Conservation (phyloP, 2,113 vertebrate genomes). For the Scortum barcoo region DNA sequence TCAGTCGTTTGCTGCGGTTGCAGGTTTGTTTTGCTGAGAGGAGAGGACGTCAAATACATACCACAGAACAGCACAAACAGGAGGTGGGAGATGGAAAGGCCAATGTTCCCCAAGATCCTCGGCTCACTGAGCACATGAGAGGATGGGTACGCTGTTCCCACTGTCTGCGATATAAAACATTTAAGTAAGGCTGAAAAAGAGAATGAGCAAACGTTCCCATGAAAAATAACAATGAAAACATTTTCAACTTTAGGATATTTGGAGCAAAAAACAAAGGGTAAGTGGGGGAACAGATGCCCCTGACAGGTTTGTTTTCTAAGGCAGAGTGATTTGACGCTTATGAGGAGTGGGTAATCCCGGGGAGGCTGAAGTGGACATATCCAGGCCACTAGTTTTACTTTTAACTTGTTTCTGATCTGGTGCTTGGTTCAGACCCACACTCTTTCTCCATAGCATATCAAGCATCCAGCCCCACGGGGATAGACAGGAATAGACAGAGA, state of each 20-base stretch:
- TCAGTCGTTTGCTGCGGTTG: conserved; percentile 70
- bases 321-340: conserved; percentile 5
- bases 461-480: conserved; percentile 12
- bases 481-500: conserved; percentile 51
- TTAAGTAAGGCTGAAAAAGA: not conserved
- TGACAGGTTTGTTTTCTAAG: conserved; percentile 27
- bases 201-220: not conserved
- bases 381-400: conserved; percentile 63
- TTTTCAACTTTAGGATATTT: not conserved
- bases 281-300: not conserved
- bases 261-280: conserved; percentile 9
- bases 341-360: conserved; percentile 24
- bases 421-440: conserved; percentile 38
- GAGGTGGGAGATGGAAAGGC: conserved; percentile 21
- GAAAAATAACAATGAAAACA: not conserved
- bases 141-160: not conserved
- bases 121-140: conserved; percentile 28
- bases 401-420: conserved; percentile 40
- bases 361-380: conserved; percentile 53
- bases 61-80: conserved; percentile 11
- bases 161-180: conserved; percentile 22
- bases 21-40: conserved; percentile 68
- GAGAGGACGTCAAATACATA: conserved; percentile 52
- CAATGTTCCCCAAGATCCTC: conserved; percentile 35
- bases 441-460: conserved; percentile 45